Conservation (phyloP, 2,888 invertebrate species). For the Rhagonycha lutea region DNA sequence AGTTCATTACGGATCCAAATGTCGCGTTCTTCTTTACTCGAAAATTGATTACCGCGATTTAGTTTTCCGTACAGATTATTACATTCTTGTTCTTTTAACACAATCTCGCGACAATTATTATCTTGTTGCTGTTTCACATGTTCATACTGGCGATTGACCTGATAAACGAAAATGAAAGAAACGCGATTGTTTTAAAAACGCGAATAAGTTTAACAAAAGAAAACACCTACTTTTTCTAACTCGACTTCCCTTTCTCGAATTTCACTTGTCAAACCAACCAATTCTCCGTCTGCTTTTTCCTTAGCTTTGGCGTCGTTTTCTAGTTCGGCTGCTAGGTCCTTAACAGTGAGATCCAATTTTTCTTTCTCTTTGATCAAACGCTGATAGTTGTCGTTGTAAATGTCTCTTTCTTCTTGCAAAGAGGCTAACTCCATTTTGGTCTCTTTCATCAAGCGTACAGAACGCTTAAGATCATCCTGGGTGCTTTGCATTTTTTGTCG, state of each 20-base stretch:
- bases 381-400: constrained; percentile 86
- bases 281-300: constrained; percentile 86
- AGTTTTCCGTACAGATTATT: constrained; percentile 98
- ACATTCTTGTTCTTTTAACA: constrained; percentile 90
- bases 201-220: not conserved
- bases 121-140: constrained; percentile 92
- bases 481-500: constrained; percentile 74
- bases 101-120: constrained; percentile 84
- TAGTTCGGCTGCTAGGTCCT: constrained; percentile 93
- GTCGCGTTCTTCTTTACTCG: constrained; percentile 91
- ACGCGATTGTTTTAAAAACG: not conserved
- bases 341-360: constrained; percentile 90
- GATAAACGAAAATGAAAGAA: not conserved
- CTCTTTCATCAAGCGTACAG: constrained; percentile 79
- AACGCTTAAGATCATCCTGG: constrained; percentile 70
- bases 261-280: constrained; percentile 83
- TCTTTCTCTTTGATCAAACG: constrained; percentile 92
- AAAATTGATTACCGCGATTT: constrained; percentile 95
- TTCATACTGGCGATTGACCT: constrained; percentile 88
- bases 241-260: constrained; percentile 90
- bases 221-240: constrained; percentile 68
- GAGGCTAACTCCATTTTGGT: constrained; percentile 85
- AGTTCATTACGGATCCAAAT: constrained; percentile 96
- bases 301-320: constrained; percentile 93
- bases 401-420: constrained; percentile 90